phyloP scores from a whole-genome alignment of 2,888 invertebrate genomes.

The Ophraella communa region DNA sequence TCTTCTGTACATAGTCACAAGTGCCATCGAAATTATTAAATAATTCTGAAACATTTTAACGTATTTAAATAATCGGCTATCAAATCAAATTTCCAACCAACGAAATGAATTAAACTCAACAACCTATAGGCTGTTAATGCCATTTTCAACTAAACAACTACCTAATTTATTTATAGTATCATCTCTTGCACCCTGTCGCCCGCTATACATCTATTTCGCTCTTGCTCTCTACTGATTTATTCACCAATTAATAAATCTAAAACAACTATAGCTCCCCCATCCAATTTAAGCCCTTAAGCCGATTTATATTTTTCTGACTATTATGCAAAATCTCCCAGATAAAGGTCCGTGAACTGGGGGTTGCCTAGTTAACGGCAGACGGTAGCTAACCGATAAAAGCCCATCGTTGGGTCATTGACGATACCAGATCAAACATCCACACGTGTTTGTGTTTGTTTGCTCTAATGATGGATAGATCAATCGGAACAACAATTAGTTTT shows the following conservation, averaged over 20 bases:
- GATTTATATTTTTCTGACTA: conserved; percentile 43
- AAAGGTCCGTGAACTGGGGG: conserved; percentile 29
- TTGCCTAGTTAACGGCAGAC: conserved; percentile 34
- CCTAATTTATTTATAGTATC: conserved; percentile 23
- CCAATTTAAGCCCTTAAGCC: conserved; percentile 38
- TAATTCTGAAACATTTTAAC: not conserved
- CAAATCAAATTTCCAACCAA: not conserved
- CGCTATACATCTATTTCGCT: too few species aligned
- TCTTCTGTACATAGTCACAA: too few species aligned
- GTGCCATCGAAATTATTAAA: not conserved
- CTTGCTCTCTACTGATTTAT: conserved; percentile 25
- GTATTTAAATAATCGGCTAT: not conserved
- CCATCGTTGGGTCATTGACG: conserved; percentile 36
- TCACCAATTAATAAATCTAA: conserved; percentile 35
- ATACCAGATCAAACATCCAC: conserved; percentile 39
- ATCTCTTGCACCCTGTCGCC: not conserved
- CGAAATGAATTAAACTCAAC: conserved; percentile 6
- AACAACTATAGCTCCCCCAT: conserved; percentile 30
- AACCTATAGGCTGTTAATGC: conserved; percentile 1
- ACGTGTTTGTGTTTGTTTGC: conserved; percentile 41
- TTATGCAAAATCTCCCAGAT: conserved; percentile 31
- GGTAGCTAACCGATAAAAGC: conserved; percentile 34
- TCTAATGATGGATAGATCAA: conserved; percentile 38
- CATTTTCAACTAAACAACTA: conserved; percentile 16
- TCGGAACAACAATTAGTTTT: conserved; percentile 6